A percentile compares a stretch with the other conserved stretches of the same genome.
Conservation (phyloP, 2,888 invertebrate genomes). For the Hirtodrosophila alboralis region DNA sequence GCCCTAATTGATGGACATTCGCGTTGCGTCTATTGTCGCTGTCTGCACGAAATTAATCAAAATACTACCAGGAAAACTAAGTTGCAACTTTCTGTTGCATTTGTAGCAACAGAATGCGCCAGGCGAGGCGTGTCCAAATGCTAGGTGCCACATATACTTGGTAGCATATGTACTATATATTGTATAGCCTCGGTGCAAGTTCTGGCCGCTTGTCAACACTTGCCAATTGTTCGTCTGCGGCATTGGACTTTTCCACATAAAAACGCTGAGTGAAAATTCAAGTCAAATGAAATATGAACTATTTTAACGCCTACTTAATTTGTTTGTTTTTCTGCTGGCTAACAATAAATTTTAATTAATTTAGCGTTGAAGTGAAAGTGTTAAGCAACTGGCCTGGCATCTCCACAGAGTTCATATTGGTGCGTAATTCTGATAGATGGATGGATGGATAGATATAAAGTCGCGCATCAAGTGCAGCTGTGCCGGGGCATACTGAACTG, state of each 20-base stretch:
- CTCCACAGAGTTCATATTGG: slow-evolving; percentile 1
- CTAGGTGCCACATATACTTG: slow-evolving; percentile 41
- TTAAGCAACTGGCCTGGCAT: slow-evolving; percentile 55
- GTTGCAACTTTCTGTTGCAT: slow-evolving; percentile 36
- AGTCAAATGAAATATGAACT: slow-evolving; percentile 83
- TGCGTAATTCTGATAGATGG: slow-evolving; percentile 6
- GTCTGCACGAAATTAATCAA: slow-evolving; percentile 81
- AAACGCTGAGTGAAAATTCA: slow-evolving; percentile 30
- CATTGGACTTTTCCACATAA: slow-evolving; percentile 69
- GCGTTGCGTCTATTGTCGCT: slow-evolving; percentile 76
- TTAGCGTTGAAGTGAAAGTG: slow-evolving; percentile 79
- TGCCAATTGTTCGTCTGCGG: slow-evolving; percentile 77
- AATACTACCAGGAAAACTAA: slow-evolving; percentile 44
- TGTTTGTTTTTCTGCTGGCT: slow-evolving; percentile 70
- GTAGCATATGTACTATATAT: slow-evolving; percentile 1
- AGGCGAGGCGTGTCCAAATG: slow-evolving; percentile 40
- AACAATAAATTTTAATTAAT: slow-evolving; percentile 78
- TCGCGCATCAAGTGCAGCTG: slow-evolving; percentile 76
- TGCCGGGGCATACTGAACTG: slow-evolving; percentile 11
- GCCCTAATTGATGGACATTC: slow-evolving; percentile 50
- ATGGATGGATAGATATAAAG: no score
- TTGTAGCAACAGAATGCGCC: slow-evolving; percentile 25
- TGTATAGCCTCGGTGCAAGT: slow-evolving; percentile 10
- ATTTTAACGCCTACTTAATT: slow-evolving; percentile 84
- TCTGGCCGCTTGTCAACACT: slow-evolving; percentile 65